Evolutionary conservation across 1,140 invertebrate genomes (phyloP).

Genomic region (Drosophila nigromelanica): DNA sequence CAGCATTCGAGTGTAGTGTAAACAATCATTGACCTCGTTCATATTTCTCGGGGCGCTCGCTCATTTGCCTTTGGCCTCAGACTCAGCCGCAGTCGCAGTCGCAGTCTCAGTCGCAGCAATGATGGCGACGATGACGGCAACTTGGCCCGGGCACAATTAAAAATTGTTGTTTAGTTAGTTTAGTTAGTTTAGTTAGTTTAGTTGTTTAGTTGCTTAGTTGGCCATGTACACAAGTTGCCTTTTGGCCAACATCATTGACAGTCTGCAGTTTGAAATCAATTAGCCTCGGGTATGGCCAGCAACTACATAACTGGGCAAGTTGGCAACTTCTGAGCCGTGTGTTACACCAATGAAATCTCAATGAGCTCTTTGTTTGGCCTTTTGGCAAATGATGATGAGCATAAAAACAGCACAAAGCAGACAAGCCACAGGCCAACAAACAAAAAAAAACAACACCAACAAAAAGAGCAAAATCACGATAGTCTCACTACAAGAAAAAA

Average conservation of each 20-base stretch:
- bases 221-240: constrained; percentile 17
- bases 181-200: constrained; percentile 35
- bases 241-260: constrained; percentile 27
- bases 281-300: constrained; percentile 27
- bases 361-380: constrained; percentile 31
- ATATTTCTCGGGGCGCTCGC: constrained; percentile 69
- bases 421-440: constrained; percentile 52
- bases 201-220: constrained; percentile 28
- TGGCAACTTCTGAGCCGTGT: constrained; percentile 18
- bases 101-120: background rate
- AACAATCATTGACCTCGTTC: constrained; percentile 83
- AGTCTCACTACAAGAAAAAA: constrained; percentile 26
- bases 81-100: constrained; percentile 23
- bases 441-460: constrained; percentile 31
- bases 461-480: constrained; percentile 57
- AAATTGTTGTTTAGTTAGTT: constrained; percentile 46
- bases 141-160: constrained; percentile 68
- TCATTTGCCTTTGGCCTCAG: constrained; percentile 73
- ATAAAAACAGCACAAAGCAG: constrained; percentile 39
- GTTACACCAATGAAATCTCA: constrained; percentile 37
- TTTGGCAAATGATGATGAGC: constrained; percentile 67
- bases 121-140: constrained; percentile 16
- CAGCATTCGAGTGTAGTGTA: constrained; percentile 81
- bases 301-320: background rate
- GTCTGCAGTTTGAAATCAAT: constrained; percentile 61